Base-by-base conservation (phyloP, 2,113 vertebrate species). In the Cryptoleucopteryx plumbea region DNA sequence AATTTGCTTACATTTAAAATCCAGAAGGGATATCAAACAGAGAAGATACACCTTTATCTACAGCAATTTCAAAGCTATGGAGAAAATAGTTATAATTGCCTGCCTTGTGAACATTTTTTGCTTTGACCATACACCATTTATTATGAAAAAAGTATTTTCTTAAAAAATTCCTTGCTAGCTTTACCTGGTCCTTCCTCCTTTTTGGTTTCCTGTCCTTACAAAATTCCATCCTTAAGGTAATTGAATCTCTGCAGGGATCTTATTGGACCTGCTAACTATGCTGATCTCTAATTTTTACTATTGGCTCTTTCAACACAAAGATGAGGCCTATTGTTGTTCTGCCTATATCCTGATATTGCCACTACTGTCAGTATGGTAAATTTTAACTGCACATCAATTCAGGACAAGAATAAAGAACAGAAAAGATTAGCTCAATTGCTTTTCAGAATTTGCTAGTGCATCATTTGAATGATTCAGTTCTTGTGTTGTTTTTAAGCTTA, bases 401-500 rank as follows among this genome's bases (percentile, higher is more conserved):
- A 58, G 36, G 72, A 80, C 5, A 65, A 55, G 27, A 85, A 75
- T 34, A 65, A 82, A 86, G 70, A 65, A 43, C 22, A 78, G 32
- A 74, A 83, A 70, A 74, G 17, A 65, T 66, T 59, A 74, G 19
- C 36, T 82, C 42, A 55, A 26, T 86, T 92, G 13, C 38, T 45
- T 84, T 91, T 89, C 56, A 38, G 65, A 82, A 67, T 48, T 84
- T 88, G 22, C 11, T 71, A 74, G 25, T 78, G 61, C 42, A 82
- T 94, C 5, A 82, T 78, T 91, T 74, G 38, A 88, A 63, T 86
- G 25, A 84, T 81, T 94, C 65, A 56, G 66, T 89, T 91, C 48
- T 86, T 87, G 13, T 82, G 21, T n/a, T 80, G 29, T 48, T 77
- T 77, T 90, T 47, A 90, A 91, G 75, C 45, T 84, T 50, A 68